These are phyloP conservation scores for Linepithema humile DNA, from an alignment of 1,140 invertebrate genomes.

Conservation along the genomic window DNA sequence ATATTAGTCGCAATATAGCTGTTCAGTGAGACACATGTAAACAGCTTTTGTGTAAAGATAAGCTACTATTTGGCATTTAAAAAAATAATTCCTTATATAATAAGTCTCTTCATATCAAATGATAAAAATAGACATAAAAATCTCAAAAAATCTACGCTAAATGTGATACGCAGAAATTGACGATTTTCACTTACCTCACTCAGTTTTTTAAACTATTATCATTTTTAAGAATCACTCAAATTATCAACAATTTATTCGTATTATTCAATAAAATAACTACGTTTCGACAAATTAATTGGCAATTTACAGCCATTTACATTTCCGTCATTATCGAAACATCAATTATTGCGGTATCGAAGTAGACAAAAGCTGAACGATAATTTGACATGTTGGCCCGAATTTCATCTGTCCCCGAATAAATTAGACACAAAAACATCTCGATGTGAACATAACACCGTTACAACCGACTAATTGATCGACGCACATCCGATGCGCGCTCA, in stretches of 20 bases:
- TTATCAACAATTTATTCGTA: background rate
- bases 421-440: constrained; percentile 20
- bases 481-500: background rate
- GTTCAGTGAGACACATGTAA: no score
- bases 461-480: constrained; percentile 4
- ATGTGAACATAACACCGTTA: constrained; percentile 19
- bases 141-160: no score
- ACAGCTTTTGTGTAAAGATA: no score
- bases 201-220: background rate
- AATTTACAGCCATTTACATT: constrained; percentile 14
- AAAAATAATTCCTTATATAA: no score
- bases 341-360: constrained; percentile 16
- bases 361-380: constrained; percentile 9
- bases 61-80: no score
- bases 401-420: constrained; percentile 19
- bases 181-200: no score
- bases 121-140: no score
- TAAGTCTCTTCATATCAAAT: no score
- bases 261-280: background rate
- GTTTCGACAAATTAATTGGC: background rate
- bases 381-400: background rate
- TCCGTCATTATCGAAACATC: constrained; percentile 39
- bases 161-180: no score
- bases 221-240: background rate
- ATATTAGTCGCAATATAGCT: background rate